These are phyloP conservation scores for Orchestes rusci DNA, from an alignment of 2,888 invertebrate genomes.

Conservation along the genomic window DNA sequence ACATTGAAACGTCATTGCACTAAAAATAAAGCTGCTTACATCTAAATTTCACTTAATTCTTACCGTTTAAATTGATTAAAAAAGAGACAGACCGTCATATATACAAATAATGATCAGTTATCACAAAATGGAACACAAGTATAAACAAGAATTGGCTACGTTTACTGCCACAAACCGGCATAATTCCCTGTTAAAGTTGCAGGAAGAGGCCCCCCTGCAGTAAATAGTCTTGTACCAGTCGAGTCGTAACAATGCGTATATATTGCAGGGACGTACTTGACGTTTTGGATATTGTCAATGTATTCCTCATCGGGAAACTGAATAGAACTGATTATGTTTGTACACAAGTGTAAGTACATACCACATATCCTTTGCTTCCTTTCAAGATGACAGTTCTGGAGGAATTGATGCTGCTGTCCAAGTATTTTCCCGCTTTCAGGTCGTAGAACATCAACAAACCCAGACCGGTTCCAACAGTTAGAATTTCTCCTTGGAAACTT, in stretches of 20 bases:
- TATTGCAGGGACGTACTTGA: constrained; percentile 87
- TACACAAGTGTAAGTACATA: too few relatives aligned
- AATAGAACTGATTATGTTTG: constrained; percentile 24
- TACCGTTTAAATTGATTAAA: too few relatives aligned
- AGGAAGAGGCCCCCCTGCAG: constrained; percentile 91
- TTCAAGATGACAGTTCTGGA: constrained; percentile 81
- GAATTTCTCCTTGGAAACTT: constrained; percentile 80
- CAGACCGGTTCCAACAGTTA: constrained; percentile 90
- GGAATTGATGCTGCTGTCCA: constrained; percentile 85
- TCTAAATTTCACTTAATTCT: too few relatives aligned
- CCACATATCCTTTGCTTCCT: constrained; percentile 84
- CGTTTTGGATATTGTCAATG: constrained; percentile 74
- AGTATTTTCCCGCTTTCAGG: constrained; percentile 80
- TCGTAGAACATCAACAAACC: constrained; percentile 93
- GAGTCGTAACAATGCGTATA: constrained; percentile 95
- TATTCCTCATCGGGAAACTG: constrained; percentile 81
- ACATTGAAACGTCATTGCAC: too few relatives aligned
- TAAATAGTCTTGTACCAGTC: constrained; percentile 84
- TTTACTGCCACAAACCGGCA: constrained; percentile 87
- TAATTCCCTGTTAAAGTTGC: constrained; percentile 90
- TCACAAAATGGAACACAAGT: too few relatives aligned
- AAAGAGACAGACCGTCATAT: too few relatives aligned
- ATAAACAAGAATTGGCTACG: too few relatives aligned
- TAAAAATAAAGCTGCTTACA: too few relatives aligned
- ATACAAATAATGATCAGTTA: too few relatives aligned